phyloP scores from a whole-genome alignment of 1,140 invertebrate genomes.

The Phortica variegata region DNA sequence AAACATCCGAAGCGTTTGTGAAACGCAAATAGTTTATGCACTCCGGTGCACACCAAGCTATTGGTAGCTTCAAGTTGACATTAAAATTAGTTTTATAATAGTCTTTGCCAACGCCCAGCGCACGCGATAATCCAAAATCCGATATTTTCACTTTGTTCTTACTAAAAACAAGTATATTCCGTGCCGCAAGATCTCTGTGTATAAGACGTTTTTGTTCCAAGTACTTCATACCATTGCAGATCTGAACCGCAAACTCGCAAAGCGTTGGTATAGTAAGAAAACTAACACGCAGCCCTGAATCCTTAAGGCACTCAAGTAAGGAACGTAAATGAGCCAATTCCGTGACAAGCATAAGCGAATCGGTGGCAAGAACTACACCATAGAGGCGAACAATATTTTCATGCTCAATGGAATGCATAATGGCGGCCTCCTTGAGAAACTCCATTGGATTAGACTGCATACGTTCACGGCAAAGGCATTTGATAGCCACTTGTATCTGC shows the following conservation, averaged over 20 bases:
- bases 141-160: conserved; percentile 98
- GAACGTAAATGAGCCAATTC: conserved; percentile 94
- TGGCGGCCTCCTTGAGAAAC: conserved; percentile 96
- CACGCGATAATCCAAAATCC: conserved; percentile 93
- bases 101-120: conserved; percentile 96
- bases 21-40: conserved; percentile 95
- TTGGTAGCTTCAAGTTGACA: conserved; percentile 94
- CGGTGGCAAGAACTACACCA: conserved; percentile 93
- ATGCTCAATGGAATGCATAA: conserved; percentile 97
- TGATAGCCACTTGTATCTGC: conserved; percentile 94
- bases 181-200: conserved; percentile 90
- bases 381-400: conserved; percentile 96
- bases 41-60: conserved; percentile 99
- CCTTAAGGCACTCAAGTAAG: conserved; percentile 92
- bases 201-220: conserved; percentile 91
- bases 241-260: conserved; percentile 91
- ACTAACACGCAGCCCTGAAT: conserved; percentile 80
- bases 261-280: conserved; percentile 82
- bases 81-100: conserved; percentile 99
- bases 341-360: conserved; percentile 93
- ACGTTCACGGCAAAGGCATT: conserved; percentile 88
- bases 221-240: conserved; percentile 96
- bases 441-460: conserved; percentile 95
- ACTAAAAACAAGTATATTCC: conserved; percentile 94
- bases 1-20: conserved; percentile 94